phyloP scores from a whole-genome alignment of 2,888 invertebrate species.

The Labia minor region DNA sequence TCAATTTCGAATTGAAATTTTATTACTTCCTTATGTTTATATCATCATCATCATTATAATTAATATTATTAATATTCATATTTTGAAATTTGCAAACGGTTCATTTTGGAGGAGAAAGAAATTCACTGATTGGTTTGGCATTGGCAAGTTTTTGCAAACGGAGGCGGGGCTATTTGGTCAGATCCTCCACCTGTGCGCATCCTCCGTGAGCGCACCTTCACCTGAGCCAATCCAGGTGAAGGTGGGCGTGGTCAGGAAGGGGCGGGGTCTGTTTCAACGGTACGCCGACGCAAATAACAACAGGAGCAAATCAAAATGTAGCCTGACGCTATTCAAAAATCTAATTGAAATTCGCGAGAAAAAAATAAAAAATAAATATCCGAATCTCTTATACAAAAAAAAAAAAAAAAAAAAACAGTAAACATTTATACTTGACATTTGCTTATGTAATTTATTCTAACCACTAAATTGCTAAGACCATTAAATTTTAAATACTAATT shows the following conservation, averaged over 20 bases:
- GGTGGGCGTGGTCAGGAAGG: conserved; percentile 17
- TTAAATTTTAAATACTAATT: no score
- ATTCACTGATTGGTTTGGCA: no score
- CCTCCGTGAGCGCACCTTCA: background rate
- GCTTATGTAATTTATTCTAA: no score
- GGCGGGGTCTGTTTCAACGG: conserved; percentile 24
- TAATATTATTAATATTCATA: no score
- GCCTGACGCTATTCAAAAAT: background rate
- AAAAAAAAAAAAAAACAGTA: no score
- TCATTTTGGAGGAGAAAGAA: no score
- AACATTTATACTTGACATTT: no score
- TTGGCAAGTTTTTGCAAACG: conserved; percentile 16
- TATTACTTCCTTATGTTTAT: conserved; percentile 33
- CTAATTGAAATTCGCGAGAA: background rate
- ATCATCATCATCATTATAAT: conserved; percentile 16
- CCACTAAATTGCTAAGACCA: no score
- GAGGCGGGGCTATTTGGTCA: background rate
- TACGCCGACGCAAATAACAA: conserved; percentile 3
- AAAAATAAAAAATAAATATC: no score
- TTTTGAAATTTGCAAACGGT: no score
- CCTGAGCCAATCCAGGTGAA: conserved; percentile 13
- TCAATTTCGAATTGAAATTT: conserved; percentile 31
- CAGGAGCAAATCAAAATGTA: background rate
- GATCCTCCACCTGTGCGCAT: conserved; percentile 14
- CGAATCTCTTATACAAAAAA: no score